These are phyloP conservation scores for Cyanistes caeruleus DNA, from an alignment of 2,113 vertebrate genomes.

Conservation along the genomic window DNA sequence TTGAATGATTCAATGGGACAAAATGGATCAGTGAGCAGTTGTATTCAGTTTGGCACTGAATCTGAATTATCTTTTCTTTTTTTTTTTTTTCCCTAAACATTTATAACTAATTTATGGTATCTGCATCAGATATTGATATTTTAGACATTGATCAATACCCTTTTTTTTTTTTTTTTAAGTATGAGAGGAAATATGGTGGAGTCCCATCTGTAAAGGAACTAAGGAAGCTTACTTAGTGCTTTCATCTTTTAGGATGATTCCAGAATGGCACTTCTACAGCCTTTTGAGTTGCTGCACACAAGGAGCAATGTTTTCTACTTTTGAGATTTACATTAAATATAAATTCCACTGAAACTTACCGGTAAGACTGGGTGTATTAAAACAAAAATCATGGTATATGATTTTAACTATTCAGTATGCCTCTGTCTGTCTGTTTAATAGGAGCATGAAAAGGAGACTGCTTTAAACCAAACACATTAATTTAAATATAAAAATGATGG, in stretches of 20 bases:
- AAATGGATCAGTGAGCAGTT: not conserved
- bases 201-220: not conserved
- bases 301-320: not conserved
- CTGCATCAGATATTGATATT: not conserved
- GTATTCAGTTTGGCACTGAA: not conserved
- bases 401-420: not conserved
- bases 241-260: not conserved
- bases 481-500: not conserved
- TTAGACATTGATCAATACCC: not conserved
- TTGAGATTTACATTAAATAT: not conserved
- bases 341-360: not conserved
- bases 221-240: not conserved
- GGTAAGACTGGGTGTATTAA: not conserved
- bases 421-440: not conserved
- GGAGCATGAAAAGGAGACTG: not conserved
- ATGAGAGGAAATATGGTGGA: not conserved
- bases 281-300: not conserved
- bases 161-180: not conserved
- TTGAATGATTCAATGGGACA: not conserved
- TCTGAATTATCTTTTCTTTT: not conserved
- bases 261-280: not conserved
- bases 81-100: not conserved
- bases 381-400: not conserved
- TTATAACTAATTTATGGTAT: not conserved
- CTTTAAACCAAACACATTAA: not conserved